Evolutionary conservation across 2,113 vertebrate genomes (phyloP).

Genomic region (Murina feae): DNA sequence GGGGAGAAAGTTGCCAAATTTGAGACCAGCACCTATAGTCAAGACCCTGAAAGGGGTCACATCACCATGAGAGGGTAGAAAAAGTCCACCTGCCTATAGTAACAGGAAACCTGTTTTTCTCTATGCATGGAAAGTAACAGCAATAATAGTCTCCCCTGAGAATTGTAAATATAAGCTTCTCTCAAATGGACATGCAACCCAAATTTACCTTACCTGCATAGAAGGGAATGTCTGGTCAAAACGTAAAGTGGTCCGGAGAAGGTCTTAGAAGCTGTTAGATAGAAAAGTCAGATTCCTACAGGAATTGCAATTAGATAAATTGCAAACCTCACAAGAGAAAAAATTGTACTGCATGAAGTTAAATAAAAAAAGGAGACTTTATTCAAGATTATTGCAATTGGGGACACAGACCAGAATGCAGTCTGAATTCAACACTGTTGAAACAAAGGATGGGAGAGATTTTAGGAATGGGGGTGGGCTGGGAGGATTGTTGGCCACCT

Average conservation of each 20-base stretch:
- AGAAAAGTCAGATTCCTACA: background rate
- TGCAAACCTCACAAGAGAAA: background rate
- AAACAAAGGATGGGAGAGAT: background rate
- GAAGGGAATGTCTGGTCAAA: background rate
- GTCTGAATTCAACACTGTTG: background rate
- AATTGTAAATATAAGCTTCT: background rate
- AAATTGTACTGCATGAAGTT: background rate
- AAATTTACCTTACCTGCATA: background rate
- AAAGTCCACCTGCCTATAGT: background rate
- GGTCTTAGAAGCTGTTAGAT: background rate
- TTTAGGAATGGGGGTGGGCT: background rate
- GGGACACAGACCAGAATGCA: background rate
- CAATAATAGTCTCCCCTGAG: background rate
- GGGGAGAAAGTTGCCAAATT: background rate
- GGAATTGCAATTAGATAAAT: background rate
- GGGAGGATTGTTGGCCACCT: background rate
- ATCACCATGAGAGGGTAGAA: background rate
- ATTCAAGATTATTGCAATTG: background rate
- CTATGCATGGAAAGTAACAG: background rate
- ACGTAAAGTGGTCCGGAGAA: background rate
- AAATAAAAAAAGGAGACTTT: background rate
- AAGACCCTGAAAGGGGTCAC: background rate
- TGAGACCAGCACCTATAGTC: background rate
- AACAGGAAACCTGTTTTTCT: background rate
- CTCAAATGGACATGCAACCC: background rate